Evolutionary conservation across 2,113 vertebrate genomes (phyloP).

Genomic region (Orthonyx spaldingii): DNA sequence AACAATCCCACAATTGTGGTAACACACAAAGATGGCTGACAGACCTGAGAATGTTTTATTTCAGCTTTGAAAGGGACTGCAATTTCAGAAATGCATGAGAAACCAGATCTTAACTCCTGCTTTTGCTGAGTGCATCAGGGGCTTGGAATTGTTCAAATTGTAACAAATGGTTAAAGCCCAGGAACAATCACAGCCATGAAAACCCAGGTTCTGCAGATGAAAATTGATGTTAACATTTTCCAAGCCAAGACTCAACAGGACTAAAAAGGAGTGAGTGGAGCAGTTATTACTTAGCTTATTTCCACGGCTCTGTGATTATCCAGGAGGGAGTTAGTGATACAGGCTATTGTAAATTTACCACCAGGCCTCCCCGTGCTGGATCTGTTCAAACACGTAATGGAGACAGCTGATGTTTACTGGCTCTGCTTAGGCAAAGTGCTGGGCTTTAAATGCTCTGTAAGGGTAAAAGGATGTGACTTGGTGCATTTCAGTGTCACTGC

Average conservation of each 20-base stretch:
- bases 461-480: background rate
- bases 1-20: background rate
- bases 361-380: constrained; percentile 18
- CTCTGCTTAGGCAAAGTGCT: background rate
- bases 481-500: background rate
- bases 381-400: constrained; percentile 56
- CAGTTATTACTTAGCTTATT: constrained; percentile 67
- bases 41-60: background rate
- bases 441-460: background rate
- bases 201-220: constrained; percentile 61
- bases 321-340: constrained; percentile 51
- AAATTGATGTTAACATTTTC: constrained; percentile 69
- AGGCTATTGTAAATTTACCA: constrained; percentile 65
- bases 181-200: constrained; percentile 56
- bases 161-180: constrained; percentile 65
- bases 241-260: constrained; percentile 57
- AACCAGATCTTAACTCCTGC: constrained; percentile 50
- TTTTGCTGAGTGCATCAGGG: constrained; percentile 6
- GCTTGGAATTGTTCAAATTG: constrained; percentile 6
- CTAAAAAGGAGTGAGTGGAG: constrained; percentile 70
- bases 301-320: constrained; percentile 61
- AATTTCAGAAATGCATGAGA: background rate
- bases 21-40: background rate
- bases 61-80: constrained; percentile 15
- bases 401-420: constrained; percentile 29